phyloP scores from a whole-genome alignment of 2,113 vertebrate genomes.

The Lipotes vexillifer region DNA sequence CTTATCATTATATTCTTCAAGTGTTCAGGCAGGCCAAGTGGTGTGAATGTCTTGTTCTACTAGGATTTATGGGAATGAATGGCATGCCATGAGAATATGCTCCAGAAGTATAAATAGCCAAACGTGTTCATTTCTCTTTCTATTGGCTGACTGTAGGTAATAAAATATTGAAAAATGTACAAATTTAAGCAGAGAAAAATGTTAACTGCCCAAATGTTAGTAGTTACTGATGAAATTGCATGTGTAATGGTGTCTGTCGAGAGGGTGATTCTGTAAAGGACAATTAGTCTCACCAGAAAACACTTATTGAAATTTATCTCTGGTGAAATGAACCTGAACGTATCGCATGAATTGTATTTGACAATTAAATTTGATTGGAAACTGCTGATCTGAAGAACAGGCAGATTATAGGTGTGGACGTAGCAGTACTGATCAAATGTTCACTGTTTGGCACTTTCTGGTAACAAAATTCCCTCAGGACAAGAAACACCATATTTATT shows the following conservation, averaged over 20 bases:
- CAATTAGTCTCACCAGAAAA: conserved; percentile 64
- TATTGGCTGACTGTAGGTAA: conserved; percentile 35
- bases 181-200: conserved; percentile 58
- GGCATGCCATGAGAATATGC: background rate
- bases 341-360: conserved; percentile 29
- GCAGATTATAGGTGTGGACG: background rate
- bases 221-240: conserved; percentile 59
- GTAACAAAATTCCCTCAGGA: conserved; percentile 17
- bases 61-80: conserved; percentile 31
- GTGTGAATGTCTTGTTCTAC: conserved; percentile 23
- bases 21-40: background rate
- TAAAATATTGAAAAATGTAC: conserved; percentile 61
- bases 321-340: conserved; percentile 52
- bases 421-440: conserved; percentile 34
- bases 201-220: conserved; percentile 56
- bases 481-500: conserved; percentile 11
- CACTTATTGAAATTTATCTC: conserved; percentile 60
- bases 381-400: conserved; percentile 31
- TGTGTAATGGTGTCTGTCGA: conserved; percentile 56
- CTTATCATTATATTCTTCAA: background rate
- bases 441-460: conserved; percentile 2
- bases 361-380: conserved; percentile 44
- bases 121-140: conserved; percentile 33
- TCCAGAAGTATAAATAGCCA: conserved; percentile 31
- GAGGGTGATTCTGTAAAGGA: conserved; percentile 54